phyloP scores from a whole-genome alignment of 2,888 invertebrate species.

The Spisula subtruncata region DNA sequence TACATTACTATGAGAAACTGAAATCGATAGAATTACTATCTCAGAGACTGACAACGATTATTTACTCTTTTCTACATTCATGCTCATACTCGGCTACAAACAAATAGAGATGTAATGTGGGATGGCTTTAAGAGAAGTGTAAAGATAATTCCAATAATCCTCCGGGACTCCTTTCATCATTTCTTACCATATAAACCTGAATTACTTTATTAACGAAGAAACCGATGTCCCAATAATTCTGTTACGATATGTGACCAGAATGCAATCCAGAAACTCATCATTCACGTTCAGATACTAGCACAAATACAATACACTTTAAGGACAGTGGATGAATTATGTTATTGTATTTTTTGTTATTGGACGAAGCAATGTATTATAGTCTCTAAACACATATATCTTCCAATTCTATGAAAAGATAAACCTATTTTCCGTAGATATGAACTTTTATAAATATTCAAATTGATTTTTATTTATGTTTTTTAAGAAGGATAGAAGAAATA shows the following conservation, averaged over 20 bases:
- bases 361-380: no score
- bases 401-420: no score
- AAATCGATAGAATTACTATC: not conserved
- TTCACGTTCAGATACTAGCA: not conserved
- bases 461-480: no score
- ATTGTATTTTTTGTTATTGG: no score
- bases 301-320: not conserved
- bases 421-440: no score
- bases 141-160: not conserved
- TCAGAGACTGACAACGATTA: constrained; percentile 8
- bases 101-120: not conserved
- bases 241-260: not conserved
- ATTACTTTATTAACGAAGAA: constrained; percentile 3
- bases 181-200: constrained; percentile 16
- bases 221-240: not conserved
- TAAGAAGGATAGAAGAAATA: no score
- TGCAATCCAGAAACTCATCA: not conserved
- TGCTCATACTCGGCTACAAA: not conserved
- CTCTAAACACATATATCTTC: no score
- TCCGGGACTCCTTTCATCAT: not conserved
- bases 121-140: constrained; percentile 3
- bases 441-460: no score
- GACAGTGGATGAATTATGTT: no score
- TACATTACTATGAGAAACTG: not conserved
- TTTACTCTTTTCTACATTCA: not conserved